Evolutionary conservation across 2,888 invertebrate species (phyloP).

Genomic region (Parnassius glacialis): DNA sequence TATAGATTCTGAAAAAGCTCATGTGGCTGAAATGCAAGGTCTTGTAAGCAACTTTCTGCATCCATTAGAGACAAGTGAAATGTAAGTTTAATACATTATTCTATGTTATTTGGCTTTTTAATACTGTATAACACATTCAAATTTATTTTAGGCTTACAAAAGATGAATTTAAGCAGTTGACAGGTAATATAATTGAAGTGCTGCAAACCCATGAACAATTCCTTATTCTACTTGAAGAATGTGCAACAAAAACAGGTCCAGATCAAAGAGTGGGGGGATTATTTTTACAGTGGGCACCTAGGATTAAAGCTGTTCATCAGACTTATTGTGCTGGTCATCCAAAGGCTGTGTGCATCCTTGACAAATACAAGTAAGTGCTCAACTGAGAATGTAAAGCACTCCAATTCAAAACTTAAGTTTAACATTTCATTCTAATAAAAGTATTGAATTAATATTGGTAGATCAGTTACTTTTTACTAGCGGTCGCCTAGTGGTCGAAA

Average conservation of each 20-base stretch:
- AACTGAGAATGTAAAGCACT: too few relatives aligned
- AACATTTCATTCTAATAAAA: too few relatives aligned
- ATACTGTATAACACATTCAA: conserved; percentile 1
- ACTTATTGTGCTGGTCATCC: conserved; percentile 97
- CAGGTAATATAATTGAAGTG: conserved; percentile 94
- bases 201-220: conserved; percentile 92
- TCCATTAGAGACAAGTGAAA: conserved; percentile 91
- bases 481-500: too few relatives aligned
- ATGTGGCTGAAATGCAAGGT: conserved; percentile 93
- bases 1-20: conserved; percentile 94
- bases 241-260: conserved; percentile 84
- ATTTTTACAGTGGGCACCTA: conserved; percentile 91
- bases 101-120: neutral
- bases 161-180: conserved; percentile 92
- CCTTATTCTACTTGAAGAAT: conserved; percentile 88
- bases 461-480: too few relatives aligned
- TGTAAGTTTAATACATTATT: conserved; percentile 83
- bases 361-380: conserved; percentile 90
- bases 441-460: too few relatives aligned
- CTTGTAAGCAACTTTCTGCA: conserved; percentile 91
- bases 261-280: conserved; percentile 95
- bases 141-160: conserved; percentile 84
- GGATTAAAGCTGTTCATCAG: conserved; percentile 91
- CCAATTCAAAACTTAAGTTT: too few relatives aligned
- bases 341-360: conserved; percentile 94